These are phyloP conservation scores for Entomyzon cyanotis DNA, from an alignment of 2,113 vertebrate species.

Conservation along the genomic window DNA sequence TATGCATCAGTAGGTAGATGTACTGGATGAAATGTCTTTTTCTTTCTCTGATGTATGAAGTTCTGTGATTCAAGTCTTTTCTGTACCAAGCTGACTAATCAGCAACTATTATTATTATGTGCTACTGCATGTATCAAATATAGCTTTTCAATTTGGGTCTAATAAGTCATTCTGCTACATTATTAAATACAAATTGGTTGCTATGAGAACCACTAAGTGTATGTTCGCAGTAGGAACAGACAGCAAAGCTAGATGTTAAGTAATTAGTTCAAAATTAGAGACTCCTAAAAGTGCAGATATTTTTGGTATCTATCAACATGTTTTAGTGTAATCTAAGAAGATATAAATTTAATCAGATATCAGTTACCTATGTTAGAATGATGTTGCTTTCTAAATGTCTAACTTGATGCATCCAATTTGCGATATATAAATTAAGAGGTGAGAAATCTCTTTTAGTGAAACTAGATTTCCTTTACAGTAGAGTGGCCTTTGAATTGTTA, in stretches of 20 bases:
- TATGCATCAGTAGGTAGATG: neutral
- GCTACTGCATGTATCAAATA: conserved; percentile 14
- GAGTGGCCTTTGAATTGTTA: neutral
- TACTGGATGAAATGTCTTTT: neutral
- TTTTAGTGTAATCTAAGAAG: conserved; percentile 30
- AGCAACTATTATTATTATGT: conserved; percentile 19
- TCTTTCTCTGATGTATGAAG: neutral
- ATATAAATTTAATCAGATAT: conserved; percentile 10
- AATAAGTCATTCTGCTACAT: conserved; percentile 38
- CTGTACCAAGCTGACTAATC: neutral
- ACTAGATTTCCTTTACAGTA: neutral
- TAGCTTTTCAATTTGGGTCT: conserved; percentile 28
- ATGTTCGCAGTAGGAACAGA: conserved; percentile 21
- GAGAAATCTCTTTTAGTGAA: neutral
- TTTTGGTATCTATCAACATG: conserved; percentile 16
- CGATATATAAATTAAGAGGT: conserved; percentile 27
- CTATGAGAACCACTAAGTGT: conserved; percentile 53
- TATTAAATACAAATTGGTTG: conserved; percentile 68
- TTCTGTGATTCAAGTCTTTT: neutral
- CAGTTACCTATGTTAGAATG: conserved; percentile 42
- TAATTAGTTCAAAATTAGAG: conserved; percentile 64
- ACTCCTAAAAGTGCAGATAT: conserved; percentile 10
- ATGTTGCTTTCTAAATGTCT: conserved; percentile 23
- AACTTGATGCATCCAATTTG: conserved; percentile 24
- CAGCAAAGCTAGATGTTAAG: conserved; percentile 44